Base-by-base conservation (phyloP, 1,140 invertebrate genomes). In the Trachelipus rathkii region DNA sequence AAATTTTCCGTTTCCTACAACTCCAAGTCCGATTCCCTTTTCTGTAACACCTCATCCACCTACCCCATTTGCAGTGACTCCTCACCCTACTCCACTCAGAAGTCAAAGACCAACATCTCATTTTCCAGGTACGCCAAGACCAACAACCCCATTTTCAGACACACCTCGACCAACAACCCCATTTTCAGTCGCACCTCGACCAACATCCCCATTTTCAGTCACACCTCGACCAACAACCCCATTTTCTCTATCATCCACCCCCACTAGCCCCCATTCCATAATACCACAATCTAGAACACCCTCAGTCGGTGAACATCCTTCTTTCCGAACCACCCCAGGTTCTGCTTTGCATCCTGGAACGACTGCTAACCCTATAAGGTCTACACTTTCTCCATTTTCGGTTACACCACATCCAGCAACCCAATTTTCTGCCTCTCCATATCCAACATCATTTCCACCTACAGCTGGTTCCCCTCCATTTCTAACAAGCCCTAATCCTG, bases 41-140 rank as follows among this genome's bases (percentile, higher is more conserved):
- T 67, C 73, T 43, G 68, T 67, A 4, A 53, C 73, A 53, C 66
- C 23, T 24, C 69, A 68, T 23, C 73, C 73, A 69, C 67, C 73
- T 13, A 75, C 73, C 43, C 60, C 60, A 67, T 11, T 13, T 68
- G 46, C 66, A 1, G 67, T 3, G 4, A 67, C 69, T 13, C 69
- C 13, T 44, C 43, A 24, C 10, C 23, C 43, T 15, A 71, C 23
- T 71, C 60, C 15, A 7, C 7, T 23, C 5, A 66, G 44, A n/a
- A 73, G 33, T 10, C 33, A 1, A 3, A 33, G 33, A 33, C 33
- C 33, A 33, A 33, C 33, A 3, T 33, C 33, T 1, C 33, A 33
- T 33, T 33, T 33, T 33, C 33, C 33, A 33, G 33, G 33, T 33
- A 33, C 33, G 6, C 33, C 33, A 33, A 33, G 33, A 6, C 33